A percentile compares a stretch with the other conserved stretches of the same genome.
These are phyloP conservation scores for Gallinago paraguaiae DNA, from an alignment of 2,113 vertebrate genomes.

Conservation along the genomic window DNA sequence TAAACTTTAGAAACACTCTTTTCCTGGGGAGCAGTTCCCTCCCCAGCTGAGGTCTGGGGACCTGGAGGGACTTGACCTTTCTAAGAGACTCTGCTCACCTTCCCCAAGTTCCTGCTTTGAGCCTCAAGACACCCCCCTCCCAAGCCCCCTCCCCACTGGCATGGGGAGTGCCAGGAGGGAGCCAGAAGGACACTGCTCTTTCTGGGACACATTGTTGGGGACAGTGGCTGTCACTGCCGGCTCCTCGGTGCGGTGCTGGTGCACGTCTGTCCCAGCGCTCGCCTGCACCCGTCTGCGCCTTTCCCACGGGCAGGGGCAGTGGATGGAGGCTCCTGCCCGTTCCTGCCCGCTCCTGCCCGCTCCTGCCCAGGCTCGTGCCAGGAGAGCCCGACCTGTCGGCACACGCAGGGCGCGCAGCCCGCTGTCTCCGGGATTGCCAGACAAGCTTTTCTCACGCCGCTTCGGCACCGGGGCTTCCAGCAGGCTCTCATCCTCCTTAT, in stretches of 20 bases:
- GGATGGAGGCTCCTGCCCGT: background rate
- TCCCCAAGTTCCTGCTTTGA: background rate
- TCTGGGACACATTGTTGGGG: rapidly evolving
- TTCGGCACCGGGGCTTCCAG: background rate
- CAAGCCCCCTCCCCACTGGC: no score
- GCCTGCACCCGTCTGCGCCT: rapidly evolving
- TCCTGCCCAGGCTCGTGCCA: background rate
- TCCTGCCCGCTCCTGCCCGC: background rate
- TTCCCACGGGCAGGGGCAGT: background rate
- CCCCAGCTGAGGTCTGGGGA: background rate
- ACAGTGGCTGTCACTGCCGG: rapidly evolving
- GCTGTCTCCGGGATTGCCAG: background rate
- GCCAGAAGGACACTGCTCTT: background rate
- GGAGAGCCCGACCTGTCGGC: background rate
- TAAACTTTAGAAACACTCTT: rapidly evolving
- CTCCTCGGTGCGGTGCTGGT: background rate
- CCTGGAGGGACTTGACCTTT: background rate
- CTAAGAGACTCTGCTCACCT: background rate
- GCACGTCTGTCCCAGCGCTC: background rate
- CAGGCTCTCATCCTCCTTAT: slow-evolving; percentile 34
- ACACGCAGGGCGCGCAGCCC: rapidly evolving
- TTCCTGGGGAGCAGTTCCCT: background rate
- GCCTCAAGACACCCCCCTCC: background rate
- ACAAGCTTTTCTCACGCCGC: slow-evolving; percentile 13
- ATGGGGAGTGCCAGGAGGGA: background rate